Evolutionary conservation across 2,797 vertebrate genomes (phyloP).

Genomic region (Notolabrus celidotus): DNA sequence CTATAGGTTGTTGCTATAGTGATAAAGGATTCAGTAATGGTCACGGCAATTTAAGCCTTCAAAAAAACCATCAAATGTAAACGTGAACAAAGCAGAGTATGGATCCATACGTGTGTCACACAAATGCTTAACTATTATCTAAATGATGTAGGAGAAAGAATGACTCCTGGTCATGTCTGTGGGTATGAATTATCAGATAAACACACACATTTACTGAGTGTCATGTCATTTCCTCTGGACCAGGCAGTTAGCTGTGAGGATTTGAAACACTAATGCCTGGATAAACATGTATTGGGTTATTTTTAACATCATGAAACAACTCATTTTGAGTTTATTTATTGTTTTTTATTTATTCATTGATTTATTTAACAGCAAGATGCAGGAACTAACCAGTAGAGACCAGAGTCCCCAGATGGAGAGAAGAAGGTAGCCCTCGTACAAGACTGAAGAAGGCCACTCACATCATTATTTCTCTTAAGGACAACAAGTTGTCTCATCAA

Average conservation of each 20-base stretch:
- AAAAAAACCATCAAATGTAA: not conserved
- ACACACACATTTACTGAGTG: not conserved
- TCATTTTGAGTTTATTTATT: not conserved
- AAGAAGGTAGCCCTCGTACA: conserved; percentile 1
- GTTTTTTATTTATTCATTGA: conserved; percentile 16
- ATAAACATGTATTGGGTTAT: too few relatives aligned
- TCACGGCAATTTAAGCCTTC: not conserved
- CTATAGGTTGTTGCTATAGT: conserved; percentile 37
- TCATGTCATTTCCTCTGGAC: conserved; percentile 19
- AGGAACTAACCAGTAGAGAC: not conserved
- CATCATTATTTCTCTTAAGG: conserved; percentile 46
- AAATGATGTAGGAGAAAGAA: conserved; percentile 11
- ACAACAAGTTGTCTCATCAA: conserved; percentile 44
- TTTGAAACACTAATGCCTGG: too few relatives aligned
- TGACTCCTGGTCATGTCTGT: not conserved
- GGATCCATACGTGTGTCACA: not conserved
- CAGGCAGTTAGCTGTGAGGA: too few relatives aligned
- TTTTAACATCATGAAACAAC: too few relatives aligned
- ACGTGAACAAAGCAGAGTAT: not conserved
- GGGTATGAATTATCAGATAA: not conserved
- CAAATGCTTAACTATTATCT: conserved; percentile 14
- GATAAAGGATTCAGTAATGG: conserved; percentile 11
- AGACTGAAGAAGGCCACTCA: conserved; percentile 33
- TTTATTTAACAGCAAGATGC: not conserved
- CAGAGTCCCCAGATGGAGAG: not conserved